Evolutionary conservation across 2,888 invertebrate genomes (phyloP).

Genomic region (Apodemia duryi): DNA sequence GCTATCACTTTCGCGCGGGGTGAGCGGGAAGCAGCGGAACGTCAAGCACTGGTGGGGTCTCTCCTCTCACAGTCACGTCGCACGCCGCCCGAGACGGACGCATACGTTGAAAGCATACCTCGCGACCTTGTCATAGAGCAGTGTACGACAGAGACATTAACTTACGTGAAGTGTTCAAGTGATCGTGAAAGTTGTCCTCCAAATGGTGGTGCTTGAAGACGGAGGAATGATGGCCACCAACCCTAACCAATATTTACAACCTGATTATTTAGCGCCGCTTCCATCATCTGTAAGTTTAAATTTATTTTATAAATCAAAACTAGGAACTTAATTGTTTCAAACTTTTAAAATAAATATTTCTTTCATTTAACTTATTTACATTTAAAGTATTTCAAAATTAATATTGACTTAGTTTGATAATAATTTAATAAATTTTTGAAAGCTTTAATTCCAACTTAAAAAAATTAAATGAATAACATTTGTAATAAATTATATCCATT

Average conservation of each 20-base stretch:
- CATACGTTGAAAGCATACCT: slow-evolving; percentile 42
- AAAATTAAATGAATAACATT: slow-evolving; percentile 13
- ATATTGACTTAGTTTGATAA: background rate
- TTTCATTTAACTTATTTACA: background rate
- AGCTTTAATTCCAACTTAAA: slow-evolving; percentile 12
- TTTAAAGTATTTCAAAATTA: background rate
- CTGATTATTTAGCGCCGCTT: slow-evolving; percentile 96
- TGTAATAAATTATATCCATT: too few relatives aligned
- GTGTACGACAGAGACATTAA: slow-evolving; percentile 62
- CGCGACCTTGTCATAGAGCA: slow-evolving; percentile 59
- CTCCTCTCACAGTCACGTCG: slow-evolving; percentile 64
- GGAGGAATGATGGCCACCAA: slow-evolving; percentile 93
- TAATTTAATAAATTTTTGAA: background rate
- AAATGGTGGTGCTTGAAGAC: slow-evolving; percentile 95
- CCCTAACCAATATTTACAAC: slow-evolving; percentile 96
- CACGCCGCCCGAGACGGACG: slow-evolving; percentile 51
- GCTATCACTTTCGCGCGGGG: slow-evolving; percentile 50
- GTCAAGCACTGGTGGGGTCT: slow-evolving; percentile 62
- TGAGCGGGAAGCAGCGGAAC: slow-evolving; percentile 51
- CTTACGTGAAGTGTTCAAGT: slow-evolving; percentile 64
- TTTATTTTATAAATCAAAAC: too few relatives aligned
- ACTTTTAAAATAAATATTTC: background rate
- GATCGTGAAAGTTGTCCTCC: slow-evolving; percentile 67
- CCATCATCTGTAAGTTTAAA: slow-evolving; percentile 93
- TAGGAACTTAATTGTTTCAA: too few relatives aligned